Evolutionary conservation across 2,113 vertebrate species (phyloP), one percentile per base, ranked within the genome.

Genomic region (Delphinapterus leucas): DNA sequence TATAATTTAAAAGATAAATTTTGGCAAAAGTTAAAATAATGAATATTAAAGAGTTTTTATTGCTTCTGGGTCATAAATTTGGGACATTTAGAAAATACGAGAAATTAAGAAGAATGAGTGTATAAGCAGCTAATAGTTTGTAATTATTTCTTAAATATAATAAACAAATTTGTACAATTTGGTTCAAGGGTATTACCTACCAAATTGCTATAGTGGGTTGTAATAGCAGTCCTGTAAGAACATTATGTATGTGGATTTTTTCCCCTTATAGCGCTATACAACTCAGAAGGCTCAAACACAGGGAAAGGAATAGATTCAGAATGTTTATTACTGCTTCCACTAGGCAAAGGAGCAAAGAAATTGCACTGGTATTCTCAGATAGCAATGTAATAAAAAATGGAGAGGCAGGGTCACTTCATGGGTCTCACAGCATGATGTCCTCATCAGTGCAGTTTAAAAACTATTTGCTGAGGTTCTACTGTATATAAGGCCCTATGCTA

Each of bases 1-100:
- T 23, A 31, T 90, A 74, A 84, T 73, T 90, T 90, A 79, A 91
- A 95, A 88, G 36, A 74, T 15, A 88, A 96, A 70, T 14, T 60
- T 60, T 89, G 23, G 3, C 15, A 44, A 89, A 49, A 67, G 18
- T 68, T 95, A 65, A 47, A 90, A 68, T 70, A 89, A 92, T 88
- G 17, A 82, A 63, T 73, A 58, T n/a, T 53, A 67, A 90, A 87
- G 13, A 8, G 5, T n/a, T 65, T 73, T 23, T 93, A 3, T 90
- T 92, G 33, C 2, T 90, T 90, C 8, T 61, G 17, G 31, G 3
- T 55, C 25, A 76, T 87, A 95, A n/a, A 82, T 95, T 94, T 83
- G 15, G 28, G 33, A 31, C 28, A 70, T n/a, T 82, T 83, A 73
- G 8, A 93, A 97, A 89, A 89, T 90, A 44, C 53, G 21, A 82